phyloP scores from a whole-genome alignment of 2,888 invertebrate species.

The Drosophila acutilabella region DNA sequence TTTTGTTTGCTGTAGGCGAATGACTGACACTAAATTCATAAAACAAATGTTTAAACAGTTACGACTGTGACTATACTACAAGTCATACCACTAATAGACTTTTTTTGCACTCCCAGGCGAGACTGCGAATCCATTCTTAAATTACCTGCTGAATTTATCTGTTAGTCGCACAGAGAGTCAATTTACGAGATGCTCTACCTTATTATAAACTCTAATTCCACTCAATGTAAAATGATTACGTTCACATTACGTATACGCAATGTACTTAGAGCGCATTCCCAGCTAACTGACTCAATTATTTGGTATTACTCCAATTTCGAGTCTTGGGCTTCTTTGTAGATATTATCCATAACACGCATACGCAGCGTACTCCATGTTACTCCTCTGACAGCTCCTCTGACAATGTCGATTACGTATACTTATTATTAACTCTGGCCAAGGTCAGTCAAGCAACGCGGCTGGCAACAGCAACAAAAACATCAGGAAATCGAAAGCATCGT shows the following conservation, averaged over 20 bases:
- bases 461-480: conserved; percentile 9
- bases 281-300: background rate
- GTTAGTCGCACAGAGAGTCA: no score
- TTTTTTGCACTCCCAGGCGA: background rate
- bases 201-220: no score
- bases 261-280: background rate
- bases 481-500: conserved; percentile 42
- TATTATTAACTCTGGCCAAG: conserved; percentile 35
- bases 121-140: background rate
- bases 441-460: conserved; percentile 28
- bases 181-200: no score
- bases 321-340: background rate
- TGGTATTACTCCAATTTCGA: background rate
- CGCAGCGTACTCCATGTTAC: conserved; percentile 21
- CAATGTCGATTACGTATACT: conserved; percentile 10
- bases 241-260: conserved; percentile 18
- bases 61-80: background rate
- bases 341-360: conserved; percentile 34
- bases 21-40: conserved; percentile 20
- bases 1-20: background rate
- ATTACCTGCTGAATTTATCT: no score
- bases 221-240: no score
- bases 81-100: background rate
- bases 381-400: conserved; percentile 8
- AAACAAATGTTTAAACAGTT: conserved; percentile 5